These are phyloP conservation scores for Acanthococcus lagerstroemiae DNA, from an alignment of 2,888 invertebrate genomes.

Conservation along the genomic window DNA sequence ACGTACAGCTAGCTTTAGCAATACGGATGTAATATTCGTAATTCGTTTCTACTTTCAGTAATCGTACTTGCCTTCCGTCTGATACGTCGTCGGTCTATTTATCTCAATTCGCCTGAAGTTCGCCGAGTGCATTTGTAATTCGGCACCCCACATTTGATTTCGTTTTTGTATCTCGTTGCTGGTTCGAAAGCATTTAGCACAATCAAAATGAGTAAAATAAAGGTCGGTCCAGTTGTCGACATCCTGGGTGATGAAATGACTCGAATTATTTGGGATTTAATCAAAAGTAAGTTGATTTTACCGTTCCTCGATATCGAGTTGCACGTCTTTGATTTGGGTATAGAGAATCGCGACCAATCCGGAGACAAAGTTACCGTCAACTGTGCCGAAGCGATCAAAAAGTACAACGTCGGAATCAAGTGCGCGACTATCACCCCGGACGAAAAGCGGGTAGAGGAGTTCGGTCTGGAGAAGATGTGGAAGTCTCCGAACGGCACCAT, in stretches of 20 bases:
- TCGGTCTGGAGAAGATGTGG: slow-evolving; percentile 82
- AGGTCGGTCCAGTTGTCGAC: slow-evolving; percentile 78
- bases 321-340: slow-evolving; percentile 87
- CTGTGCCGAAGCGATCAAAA: slow-evolving; percentile 90
- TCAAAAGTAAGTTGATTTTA: slow-evolving; percentile 91
- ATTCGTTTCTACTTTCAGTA: no score
- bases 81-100: no score
- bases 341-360: slow-evolving; percentile 88
- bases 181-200: no score
- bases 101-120: no score
- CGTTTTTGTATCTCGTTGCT: no score
- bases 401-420: slow-evolving; percentile 97
- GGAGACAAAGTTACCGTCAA: slow-evolving; percentile 92
- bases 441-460: slow-evolving; percentile 87
- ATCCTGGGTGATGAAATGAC: slow-evolving; percentile 95
- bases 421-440: slow-evolving; percentile 98
- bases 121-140: no score
- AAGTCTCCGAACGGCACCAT: slow-evolving; percentile 83
- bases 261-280: slow-evolving; percentile 95
- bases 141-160: no score
- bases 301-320: slow-evolving; percentile 93
- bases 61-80: no score
- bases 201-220: slow-evolving; percentile 39
- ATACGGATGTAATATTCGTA: no score
- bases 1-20: no score